A percentile compares a stretch with the other conserved stretches of the same genome.
Evolutionary conservation across 35 echinoderm and acorn worm species (phyloP).

Genomic region (Patiria miniata): DNA sequence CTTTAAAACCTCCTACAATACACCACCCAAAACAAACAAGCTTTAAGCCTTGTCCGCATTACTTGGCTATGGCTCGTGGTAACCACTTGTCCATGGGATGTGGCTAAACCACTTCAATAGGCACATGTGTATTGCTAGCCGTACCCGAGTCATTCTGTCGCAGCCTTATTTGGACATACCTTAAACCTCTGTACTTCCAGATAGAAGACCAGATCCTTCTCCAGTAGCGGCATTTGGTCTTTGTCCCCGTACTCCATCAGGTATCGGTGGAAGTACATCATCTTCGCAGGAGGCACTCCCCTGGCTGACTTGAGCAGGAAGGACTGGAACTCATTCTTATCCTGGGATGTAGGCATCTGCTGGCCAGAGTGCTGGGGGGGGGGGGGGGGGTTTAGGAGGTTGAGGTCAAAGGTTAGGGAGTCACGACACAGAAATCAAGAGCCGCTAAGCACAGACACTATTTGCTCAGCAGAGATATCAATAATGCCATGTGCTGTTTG

Average conservation of each 20-base stretch:
- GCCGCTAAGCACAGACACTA: too few relatives aligned
- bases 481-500: too few relatives aligned
- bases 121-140: too few relatives aligned
- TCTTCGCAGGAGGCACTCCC: slow-evolving; percentile 64
- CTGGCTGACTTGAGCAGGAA: slow-evolving; percentile 58
- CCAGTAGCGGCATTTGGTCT: slow-evolving; percentile 68
- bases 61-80: too few relatives aligned
- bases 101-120: too few relatives aligned
- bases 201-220: slow-evolving; percentile 92
- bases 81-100: too few relatives aligned
- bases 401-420: not conserved
- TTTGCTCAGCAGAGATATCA: too few relatives aligned
- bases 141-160: too few relatives aligned
- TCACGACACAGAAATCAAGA: not conserved
- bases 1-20: too few relatives aligned
- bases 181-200: slow-evolving; percentile 96
- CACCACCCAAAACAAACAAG: too few relatives aligned
- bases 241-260: slow-evolving; percentile 88
- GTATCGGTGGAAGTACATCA: slow-evolving; percentile 94
- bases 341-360: slow-evolving; percentile 81
- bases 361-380: slow-evolving; percentile 82
- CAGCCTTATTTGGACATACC: slow-evolving; percentile 3
- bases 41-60: too few relatives aligned
- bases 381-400: not conserved
- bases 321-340: slow-evolving; percentile 91